A percentile compares a stretch with the other conserved stretches of the same genome.
These are phyloP conservation scores for Cololabis saira DNA, from an alignment of 2,113 vertebrate species.

Conservation along the genomic window DNA sequence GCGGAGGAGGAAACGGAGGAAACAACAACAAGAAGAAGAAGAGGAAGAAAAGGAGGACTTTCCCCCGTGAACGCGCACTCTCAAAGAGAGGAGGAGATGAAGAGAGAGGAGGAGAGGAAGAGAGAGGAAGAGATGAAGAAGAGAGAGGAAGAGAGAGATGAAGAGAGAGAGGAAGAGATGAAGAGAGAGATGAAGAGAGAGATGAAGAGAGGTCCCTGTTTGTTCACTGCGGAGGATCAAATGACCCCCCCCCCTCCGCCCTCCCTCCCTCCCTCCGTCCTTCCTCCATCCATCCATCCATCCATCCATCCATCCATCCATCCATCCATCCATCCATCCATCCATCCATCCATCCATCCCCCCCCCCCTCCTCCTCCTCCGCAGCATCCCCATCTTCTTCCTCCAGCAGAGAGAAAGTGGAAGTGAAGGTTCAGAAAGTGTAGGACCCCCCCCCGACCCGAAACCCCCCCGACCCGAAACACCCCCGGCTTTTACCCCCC, in stretches of 20 bases:
- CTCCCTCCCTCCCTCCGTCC: background rate
- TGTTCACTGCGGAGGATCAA: constrained; percentile 83
- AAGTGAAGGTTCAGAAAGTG: constrained; percentile 45
- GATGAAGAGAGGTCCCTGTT: constrained; percentile 75
- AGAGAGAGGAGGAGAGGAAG: constrained; percentile 64
- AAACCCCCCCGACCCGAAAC: too few species aligned
- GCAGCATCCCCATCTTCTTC: constrained; percentile 70
- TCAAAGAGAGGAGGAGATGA: constrained; percentile 64
- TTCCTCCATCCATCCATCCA: constrained; percentile 13
- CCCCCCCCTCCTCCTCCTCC: constrained; percentile 68
- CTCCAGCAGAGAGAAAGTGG: constrained; percentile 59
- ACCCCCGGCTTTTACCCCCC: too few species aligned
- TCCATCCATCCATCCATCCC: constrained; percentile 56
- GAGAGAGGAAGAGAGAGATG: constrained; percentile 72
- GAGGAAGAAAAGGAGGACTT: constrained; percentile 16
- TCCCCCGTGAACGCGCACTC: constrained; percentile 65
- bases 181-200: constrained; percentile 71
- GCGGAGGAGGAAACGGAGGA: too few species aligned
- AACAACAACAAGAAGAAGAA: too few species aligned
- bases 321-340: constrained; percentile 64
- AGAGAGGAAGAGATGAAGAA: constrained; percentile 66
- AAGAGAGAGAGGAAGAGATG: too few species aligned
- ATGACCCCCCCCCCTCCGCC: constrained; percentile 73
- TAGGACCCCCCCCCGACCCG: background rate
- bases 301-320: constrained; percentile 19